A percentile compares a stretch with the other conserved stretches of the same genome.
Evolutionary conservation across 2,888 invertebrate species (phyloP).

Genomic region (Teleogryllus oceanicus): DNA sequence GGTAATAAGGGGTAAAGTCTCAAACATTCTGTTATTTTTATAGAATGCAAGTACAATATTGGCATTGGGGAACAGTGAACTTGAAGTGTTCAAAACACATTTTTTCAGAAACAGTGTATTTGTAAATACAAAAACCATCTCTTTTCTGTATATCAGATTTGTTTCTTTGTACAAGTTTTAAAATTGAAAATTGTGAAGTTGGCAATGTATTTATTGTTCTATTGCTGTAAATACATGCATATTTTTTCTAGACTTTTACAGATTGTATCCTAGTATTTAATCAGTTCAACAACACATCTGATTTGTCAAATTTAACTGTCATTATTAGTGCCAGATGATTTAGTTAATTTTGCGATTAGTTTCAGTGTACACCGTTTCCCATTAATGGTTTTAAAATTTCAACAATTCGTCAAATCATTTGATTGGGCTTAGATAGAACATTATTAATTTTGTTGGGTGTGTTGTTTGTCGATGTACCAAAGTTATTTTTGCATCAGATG

Average conservation of each 20-base stretch:
- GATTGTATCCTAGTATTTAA: background rate
- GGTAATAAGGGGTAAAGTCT: background rate
- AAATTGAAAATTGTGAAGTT: background rate
- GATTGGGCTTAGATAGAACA: background rate
- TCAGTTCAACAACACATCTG: background rate
- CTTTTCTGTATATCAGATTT: background rate
- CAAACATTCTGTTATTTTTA: background rate
- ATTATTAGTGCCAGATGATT: no score
- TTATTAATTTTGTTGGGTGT: background rate
- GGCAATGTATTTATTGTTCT: background rate
- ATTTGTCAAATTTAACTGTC: no score
- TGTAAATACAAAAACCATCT: background rate
- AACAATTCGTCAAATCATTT: background rate
- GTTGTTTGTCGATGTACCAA: background rate
- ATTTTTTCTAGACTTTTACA: background rate
- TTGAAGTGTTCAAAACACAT: no score
- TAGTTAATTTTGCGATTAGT: background rate
- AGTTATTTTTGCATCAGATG: background rate
- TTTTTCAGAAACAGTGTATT: no score
- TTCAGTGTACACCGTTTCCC: background rate
- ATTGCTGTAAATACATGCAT: background rate
- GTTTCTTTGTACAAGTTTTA: background rate
- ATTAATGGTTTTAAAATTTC: background rate
- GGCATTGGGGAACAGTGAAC: no score
- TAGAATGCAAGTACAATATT: no score